Evolutionary conservation across 2,113 vertebrate genomes (phyloP).

Genomic region (Macrotis lagotis): DNA sequence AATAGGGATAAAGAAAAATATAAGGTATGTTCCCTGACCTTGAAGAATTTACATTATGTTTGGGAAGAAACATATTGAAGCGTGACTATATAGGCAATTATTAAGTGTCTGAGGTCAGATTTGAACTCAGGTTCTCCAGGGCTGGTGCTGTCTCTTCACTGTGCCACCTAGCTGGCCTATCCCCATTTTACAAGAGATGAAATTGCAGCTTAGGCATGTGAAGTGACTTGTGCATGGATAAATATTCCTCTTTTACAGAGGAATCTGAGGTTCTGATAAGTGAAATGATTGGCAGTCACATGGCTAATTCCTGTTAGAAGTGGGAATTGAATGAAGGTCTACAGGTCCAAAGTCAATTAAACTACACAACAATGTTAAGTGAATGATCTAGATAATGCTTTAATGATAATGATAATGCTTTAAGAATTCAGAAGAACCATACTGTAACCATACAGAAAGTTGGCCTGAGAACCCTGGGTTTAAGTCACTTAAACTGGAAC

Average conservation of each 20-base stretch:
- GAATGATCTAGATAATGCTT: too few relatives aligned
- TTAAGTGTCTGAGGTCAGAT: too few relatives aligned
- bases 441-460: too few relatives aligned
- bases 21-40: not conserved
- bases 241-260: not conserved
- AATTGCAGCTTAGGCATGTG: not conserved
- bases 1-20: not conserved
- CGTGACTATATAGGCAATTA: too few relatives aligned
- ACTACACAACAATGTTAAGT: not conserved
- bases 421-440: too few relatives aligned
- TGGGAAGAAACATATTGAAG: not conserved
- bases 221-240: not conserved
- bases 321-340: not conserved
- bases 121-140: too few relatives aligned
- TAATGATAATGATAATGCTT: too few relatives aligned
- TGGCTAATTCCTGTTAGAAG: not conserved
- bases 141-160: too few relatives aligned
- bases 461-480: too few relatives aligned
- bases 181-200: not conserved
- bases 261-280: not conserved
- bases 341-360: not conserved
- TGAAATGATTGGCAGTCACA: too few relatives aligned
- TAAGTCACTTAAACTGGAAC: too few relatives aligned
- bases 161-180: not conserved
- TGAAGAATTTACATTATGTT: not conserved